Conservation (phyloP, 2,797 vertebrate genomes). For the Morelia viridis region DNA sequence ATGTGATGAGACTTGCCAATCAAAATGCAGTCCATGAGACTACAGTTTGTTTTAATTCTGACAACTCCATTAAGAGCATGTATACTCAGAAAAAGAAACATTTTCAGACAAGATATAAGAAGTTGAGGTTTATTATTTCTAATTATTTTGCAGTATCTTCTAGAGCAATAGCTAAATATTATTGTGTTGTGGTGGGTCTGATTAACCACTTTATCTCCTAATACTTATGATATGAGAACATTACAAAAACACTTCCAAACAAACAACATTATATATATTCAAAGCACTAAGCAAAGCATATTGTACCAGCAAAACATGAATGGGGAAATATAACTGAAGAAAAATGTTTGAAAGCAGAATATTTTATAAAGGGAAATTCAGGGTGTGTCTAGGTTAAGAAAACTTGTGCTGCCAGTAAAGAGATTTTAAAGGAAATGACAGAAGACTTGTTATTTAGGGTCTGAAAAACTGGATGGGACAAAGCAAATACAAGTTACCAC, state of each 20-base stretch:
- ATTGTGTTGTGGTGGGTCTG: background rate
- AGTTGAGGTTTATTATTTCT: background rate
- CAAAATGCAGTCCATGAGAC: background rate
- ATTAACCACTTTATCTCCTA: background rate
- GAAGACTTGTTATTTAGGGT: slow-evolving; percentile 8
- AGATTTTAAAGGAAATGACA: slow-evolving; percentile 26
- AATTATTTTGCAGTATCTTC: background rate
- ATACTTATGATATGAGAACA: background rate
- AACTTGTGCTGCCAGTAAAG: background rate
- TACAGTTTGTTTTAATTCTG: background rate
- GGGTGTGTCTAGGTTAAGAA: slow-evolving; percentile 3
- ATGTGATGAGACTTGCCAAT: background rate
- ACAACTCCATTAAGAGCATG: background rate
- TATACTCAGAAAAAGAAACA: background rate
- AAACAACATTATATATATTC: background rate
- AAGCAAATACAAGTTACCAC: background rate
- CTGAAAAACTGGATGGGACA: background rate
- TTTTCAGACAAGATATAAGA: background rate
- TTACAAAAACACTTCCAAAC: background rate
- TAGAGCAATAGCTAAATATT: background rate
- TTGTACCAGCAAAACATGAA: background rate
- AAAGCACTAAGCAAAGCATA: background rate
- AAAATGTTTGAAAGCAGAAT: slow-evolving; percentile 6
- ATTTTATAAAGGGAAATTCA: background rate
- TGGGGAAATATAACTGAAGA: background rate